phyloP scores from a whole-genome alignment of 1,140 invertebrate species.

The Lepidurus couesii region DNA sequence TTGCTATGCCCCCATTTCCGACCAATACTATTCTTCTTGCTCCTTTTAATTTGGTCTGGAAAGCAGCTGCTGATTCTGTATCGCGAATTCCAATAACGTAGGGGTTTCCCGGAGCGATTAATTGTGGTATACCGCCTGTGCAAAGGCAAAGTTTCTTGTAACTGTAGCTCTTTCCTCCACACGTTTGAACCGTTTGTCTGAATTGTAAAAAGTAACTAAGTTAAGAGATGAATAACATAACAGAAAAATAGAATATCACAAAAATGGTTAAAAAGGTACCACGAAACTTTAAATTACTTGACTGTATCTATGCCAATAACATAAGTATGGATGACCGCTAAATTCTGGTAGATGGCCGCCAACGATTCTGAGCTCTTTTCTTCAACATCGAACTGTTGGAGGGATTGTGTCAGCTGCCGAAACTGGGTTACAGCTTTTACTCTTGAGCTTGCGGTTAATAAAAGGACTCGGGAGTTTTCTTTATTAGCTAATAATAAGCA shows the following conservation, averaged over 20 bases:
- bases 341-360: conserved; percentile 41
- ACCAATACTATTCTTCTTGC: conserved; percentile 72
- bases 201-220: not conserved
- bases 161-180: conserved; percentile 50
- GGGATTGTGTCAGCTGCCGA: conserved; percentile 65
- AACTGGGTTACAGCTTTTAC: conserved; percentile 84
- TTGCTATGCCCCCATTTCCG: conserved; percentile 97
- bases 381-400: conserved; percentile 77
- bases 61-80: conserved; percentile 83
- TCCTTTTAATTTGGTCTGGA: conserved; percentile 61
- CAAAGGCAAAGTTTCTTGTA: conserved; percentile 87
- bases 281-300: not conserved
- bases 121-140: conserved; percentile 75
- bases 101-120: conserved; percentile 59
- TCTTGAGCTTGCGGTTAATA: conserved; percentile 74
- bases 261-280: too few relatives aligned
- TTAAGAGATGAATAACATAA: not conserved
- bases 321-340: conserved; percentile 37
- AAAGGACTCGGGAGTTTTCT: conserved; percentile 51
- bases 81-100: conserved; percentile 84
- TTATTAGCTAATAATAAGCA: not conserved
- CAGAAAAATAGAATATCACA: too few relatives aligned
- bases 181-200: conserved; percentile 43
- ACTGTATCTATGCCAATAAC: conserved; percentile 27
- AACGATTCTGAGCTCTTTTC: conserved; percentile 61